Evolutionary conservation across 2,797 vertebrate species (phyloP), one percentile per base, ranked within the genome.

Genomic region (Crocodylus rhombifer): DNA sequence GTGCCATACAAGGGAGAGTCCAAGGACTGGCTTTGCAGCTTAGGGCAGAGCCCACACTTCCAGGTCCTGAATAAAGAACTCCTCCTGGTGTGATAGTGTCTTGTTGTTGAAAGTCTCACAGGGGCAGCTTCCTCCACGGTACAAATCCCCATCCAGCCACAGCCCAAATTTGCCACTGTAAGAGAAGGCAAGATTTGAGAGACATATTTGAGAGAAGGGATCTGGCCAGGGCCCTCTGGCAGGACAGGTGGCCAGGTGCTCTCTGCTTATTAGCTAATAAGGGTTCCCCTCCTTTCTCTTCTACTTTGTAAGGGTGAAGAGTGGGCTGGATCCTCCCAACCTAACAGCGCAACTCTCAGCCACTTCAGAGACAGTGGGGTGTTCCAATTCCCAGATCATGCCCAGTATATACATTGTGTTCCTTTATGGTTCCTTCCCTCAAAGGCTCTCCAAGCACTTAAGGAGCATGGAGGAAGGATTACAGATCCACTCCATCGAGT

Each of bases 131-230:
- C 97, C 97, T 2, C 98, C 96, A 0, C 61, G 97, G 33, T 97
- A 96, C 94, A 98, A 89, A 80, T 98, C 97, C 82, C 96, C 94
- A 0, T 98, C 97, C 95, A 98, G n/a, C 97, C 98, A 98, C 88
- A 98, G 95, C 86, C 97, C 98, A 84, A 96, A 97, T 42, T 95
- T 96, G 1, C 98, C 97, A 0, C 98, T 98, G 82, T 15, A 4
- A 86, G 80, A 9, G 64, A 86, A 23, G 75, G 62, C 65, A 92
- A 88, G 21, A 85, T 0, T 42, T 42, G 42, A 1, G 6, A 56
- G 2, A 0, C 0, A 16, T 16, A 33, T n/a, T n/a, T 79, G 14
- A 16, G 63, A 62, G 6, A 7, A 15, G 8, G 6, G 51, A 42
- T 42, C 23, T 23, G 58, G 20, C 33, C 71, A 55, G 4, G 51